Base-by-base conservation (phyloP, 2,113 vertebrate species). In the Synodontis membranacea region DNA sequence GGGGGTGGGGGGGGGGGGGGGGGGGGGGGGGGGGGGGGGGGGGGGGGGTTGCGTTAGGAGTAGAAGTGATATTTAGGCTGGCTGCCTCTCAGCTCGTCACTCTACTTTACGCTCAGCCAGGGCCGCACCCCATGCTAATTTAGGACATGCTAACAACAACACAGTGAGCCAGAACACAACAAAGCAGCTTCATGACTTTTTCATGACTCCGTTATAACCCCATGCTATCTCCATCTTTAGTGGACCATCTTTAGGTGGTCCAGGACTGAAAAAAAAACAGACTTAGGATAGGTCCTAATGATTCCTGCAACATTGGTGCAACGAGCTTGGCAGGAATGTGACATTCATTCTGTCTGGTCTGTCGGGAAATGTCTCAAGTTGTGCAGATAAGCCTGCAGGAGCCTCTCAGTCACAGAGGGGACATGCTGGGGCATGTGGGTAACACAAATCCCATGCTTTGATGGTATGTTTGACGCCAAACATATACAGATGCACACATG, bases 341-440 rank as follows among this genome's bases (percentile, higher is more conserved):
- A 76, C 81, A 87, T 52, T 54, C 39, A 50, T 80, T 80, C 54
- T 58, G 34, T 80, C 52, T 80, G 21, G 78, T 79, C 74, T 89
- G 84, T 82, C 37, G 81, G 50, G 50, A 84, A 90, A 88, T 86
- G 82, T 11, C 86, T 86, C 80, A 72, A 72, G 83, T 84, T 83
- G 82, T 79, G 82, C 86, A 90, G 88, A 90, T 89, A 88, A 88
- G 88, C 84, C 86, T 44, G 42, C 46, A 88, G 83, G 62, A 54
- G 76, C 76, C 74, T 74, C 72, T 80, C 85, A 82, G 34, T 85
- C 86, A 87, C 48, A 75, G 34, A 46, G 42, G 75, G 85, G 50
- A 83, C 86, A 89, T 86, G 87, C 86, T 48, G 48, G 82, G 82
- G 79, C 89, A 91, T 86, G 87, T 64, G 62, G 86, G 86, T 85